Base-by-base conservation (phyloP, 1,140 invertebrate species). In the Leguminivora glycinivorella region DNA sequence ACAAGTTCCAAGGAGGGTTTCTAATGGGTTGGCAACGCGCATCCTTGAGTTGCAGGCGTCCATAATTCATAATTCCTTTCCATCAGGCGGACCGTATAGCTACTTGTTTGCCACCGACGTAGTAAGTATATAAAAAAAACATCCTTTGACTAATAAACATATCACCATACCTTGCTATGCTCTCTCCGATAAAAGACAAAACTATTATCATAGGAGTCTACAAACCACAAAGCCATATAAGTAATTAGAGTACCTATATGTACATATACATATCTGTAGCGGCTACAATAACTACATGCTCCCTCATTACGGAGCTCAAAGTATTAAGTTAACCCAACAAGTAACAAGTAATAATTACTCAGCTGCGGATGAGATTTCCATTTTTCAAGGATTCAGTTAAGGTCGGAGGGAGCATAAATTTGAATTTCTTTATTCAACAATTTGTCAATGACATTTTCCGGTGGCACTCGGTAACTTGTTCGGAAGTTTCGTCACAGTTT, bases 401-500 rank as follows among this genome's bases (percentile, higher is more conserved):
- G 58, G 58, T 63, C 58, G n/a, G 34, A 63, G 58, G 58, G 29
- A 63, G 58, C 58, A 63, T 63, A 63, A 63, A 63, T 63, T 63
- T 29, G 52, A 56, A 70, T 70, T 66, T 14, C 56, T 66, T 63
- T 38, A 66, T 66, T 63, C 69, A 56, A 72, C 74, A 71, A 73
- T 78, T 72, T 70, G 70, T 75, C 72, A 69, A 38, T 74, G 72
- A 58, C 70, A 72, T 73, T 72, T 72, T 72, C 70, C 67, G 58
- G 31, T 70, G 70, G 43, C 68, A 26, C 70, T 24, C 69, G 60
- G 73, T 71, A 73, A 69, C 56, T 75, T 75, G 56, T 68, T 70
- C 24, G 25, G 70, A 58, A 70, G 63, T 75, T 70, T 63, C 63
- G 68, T 70, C 68, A 40, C 69, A 43, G 52, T 78, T 78, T 74